A percentile compares a stretch with the other conserved stretches of the same genome.
Conservation (phyloP, 1,140 invertebrate genomes). For the Aphaenogaster floridana region DNA sequence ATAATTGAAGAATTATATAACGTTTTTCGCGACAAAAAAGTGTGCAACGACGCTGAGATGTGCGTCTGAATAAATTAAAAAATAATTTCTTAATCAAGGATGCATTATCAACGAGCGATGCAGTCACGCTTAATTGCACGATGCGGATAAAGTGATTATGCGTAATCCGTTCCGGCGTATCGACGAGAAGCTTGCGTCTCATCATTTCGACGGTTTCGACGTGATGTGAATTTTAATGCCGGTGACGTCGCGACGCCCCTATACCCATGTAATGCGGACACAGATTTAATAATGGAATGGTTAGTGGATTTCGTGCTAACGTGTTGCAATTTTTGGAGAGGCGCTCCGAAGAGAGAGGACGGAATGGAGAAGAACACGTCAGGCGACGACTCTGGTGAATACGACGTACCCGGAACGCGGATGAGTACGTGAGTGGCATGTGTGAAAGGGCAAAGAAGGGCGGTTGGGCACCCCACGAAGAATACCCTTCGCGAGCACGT, state of each 20-base stretch:
- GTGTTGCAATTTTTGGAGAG: slow-evolving; percentile 85
- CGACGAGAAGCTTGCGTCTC: slow-evolving; percentile 57
- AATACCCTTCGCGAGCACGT: slow-evolving; percentile 84
- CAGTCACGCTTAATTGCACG: slow-evolving; percentile 39
- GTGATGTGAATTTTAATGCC: slow-evolving; percentile 78
- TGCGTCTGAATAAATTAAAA: not conserved
- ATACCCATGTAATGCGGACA: slow-evolving; percentile 77
- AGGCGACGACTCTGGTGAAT: slow-evolving; percentile 64
- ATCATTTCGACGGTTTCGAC: slow-evolving; percentile 77
- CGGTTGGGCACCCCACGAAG: slow-evolving; percentile 76
- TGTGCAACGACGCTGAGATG: not conserved
- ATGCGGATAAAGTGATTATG: slow-evolving; percentile 60
- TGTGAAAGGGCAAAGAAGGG: slow-evolving; percentile 76
- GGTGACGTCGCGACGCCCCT: slow-evolving; percentile 45
- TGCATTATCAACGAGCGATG: slow-evolving; percentile 39
- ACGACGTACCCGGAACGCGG: slow-evolving; percentile 63
- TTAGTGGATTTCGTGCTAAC: slow-evolving; percentile 86
- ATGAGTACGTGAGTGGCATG: slow-evolving; percentile 86
- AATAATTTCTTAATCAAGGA: slow-evolving; percentile 36
- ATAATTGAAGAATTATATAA: not conserved
- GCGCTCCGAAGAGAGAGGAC: slow-evolving; percentile 14
- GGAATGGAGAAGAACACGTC: slow-evolving; percentile 55
- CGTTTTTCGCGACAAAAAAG: not conserved
- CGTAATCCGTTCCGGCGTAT: slow-evolving; percentile 64
- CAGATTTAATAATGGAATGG: slow-evolving; percentile 87